A percentile compares a stretch with the other conserved stretches of the same genome.
Conservation (phyloP, 2,888 invertebrate genomes). For the Lasioglossum figueresi region DNA sequence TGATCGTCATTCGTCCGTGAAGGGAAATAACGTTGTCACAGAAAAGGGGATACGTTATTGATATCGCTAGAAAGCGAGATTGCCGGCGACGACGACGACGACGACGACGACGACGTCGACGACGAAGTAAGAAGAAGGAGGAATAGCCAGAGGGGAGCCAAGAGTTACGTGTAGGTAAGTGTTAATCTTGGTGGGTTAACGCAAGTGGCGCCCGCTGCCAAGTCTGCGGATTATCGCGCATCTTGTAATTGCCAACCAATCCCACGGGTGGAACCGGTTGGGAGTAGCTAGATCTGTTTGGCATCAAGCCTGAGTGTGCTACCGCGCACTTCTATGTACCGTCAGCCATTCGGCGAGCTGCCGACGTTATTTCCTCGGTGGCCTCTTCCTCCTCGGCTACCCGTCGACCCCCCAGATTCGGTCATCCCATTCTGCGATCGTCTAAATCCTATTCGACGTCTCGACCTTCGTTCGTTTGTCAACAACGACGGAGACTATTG, state of each 20-base stretch:
- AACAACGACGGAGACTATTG: constrained; percentile 67
- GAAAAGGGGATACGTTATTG: constrained; percentile 67
- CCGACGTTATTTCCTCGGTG: constrained; percentile 73
- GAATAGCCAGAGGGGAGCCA: constrained; percentile 72
- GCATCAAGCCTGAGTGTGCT: constrained; percentile 83
- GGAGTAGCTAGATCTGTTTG: constrained; percentile 81
- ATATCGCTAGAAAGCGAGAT: constrained; percentile 63
- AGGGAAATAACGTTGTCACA: constrained; percentile 48
- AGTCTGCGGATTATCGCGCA: constrained; percentile 84
- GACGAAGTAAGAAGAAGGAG: constrained; percentile 64
- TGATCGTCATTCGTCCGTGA: constrained; percentile 43
- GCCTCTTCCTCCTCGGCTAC: constrained; percentile 53
- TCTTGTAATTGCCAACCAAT: constrained; percentile 84
- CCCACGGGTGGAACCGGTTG: constrained; percentile 79
- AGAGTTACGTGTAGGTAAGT: constrained; percentile 82
- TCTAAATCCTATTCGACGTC: constrained; percentile 73
- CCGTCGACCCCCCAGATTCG: constrained; percentile 25
- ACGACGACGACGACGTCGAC: constrained; percentile 56
- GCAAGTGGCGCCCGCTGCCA: constrained; percentile 81
- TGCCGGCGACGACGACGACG: constrained; percentile 56
- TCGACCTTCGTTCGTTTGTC: constrained; percentile 68
- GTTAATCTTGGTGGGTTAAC: constrained; percentile 83
- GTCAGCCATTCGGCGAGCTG: constrained; percentile 70
- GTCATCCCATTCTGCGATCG: constrained; percentile 65
- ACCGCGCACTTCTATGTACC: constrained; percentile 71